These are phyloP conservation scores for Nerophis lumbriciformis DNA, from an alignment of 2,113 vertebrate species.

Conservation along the genomic window DNA sequence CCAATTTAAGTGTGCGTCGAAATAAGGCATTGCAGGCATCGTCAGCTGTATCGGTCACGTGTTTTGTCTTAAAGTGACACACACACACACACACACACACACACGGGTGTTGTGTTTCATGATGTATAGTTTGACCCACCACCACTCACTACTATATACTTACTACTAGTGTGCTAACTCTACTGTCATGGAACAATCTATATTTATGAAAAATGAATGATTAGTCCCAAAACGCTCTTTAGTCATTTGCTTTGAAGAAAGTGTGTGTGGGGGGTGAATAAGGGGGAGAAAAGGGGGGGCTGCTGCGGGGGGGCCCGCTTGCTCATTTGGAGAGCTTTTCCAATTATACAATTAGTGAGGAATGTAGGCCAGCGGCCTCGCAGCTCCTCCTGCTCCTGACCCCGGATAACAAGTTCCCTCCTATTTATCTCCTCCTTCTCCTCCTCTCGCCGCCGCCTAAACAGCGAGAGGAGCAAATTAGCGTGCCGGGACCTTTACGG, in stretches of 20 bases:
- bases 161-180: slow-evolving; percentile 33
- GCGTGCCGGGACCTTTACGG: not conserved
- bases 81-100: no score
- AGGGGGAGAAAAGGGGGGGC: not conserved
- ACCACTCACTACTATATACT: no score
- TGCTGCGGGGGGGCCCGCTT: slow-evolving; percentile 49
- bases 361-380: slow-evolving; percentile 77
- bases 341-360: slow-evolving; percentile 81
- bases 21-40: no score
- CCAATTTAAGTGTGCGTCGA: no score
- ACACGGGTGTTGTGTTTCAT: no score
- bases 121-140: no score
- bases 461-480: not conserved
- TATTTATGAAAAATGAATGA: slow-evolving; percentile 73
- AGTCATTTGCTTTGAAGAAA: slow-evolving; percentile 75
- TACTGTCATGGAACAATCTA: slow-evolving; percentile 65
- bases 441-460: slow-evolving; percentile 17
- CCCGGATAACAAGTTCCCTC: slow-evolving; percentile 55
- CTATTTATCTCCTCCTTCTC: slow-evolving; percentile 21
- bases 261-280: slow-evolving; percentile 13
- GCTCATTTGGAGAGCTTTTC: slow-evolving; percentile 79
- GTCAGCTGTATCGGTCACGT: no score
- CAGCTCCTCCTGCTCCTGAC: slow-evolving; percentile 64
- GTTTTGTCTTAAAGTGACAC: no score
- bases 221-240: slow-evolving; percentile 80